Evolutionary conservation across 2,888 invertebrate genomes (phyloP).

Genomic region (Timandra comae): DNA sequence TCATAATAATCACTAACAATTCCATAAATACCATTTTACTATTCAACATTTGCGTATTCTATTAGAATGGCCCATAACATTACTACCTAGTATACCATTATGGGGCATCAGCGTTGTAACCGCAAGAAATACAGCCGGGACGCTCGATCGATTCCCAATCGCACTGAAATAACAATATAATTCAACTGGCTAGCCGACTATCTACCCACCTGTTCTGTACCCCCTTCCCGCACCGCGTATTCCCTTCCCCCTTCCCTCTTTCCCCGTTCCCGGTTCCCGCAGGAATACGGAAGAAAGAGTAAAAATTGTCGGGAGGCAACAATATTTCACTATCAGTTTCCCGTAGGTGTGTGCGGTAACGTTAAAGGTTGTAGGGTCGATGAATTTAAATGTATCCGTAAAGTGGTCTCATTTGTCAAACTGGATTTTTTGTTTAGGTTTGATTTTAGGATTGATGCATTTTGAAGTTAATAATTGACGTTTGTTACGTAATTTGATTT

Average conservation of each 20-base stretch:
- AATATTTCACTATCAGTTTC: constrained; percentile 29
- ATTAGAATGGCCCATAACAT: constrained; percentile 7
- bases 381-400: constrained; percentile 37
- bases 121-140: constrained; percentile 19
- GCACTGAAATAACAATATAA: constrained; percentile 37
- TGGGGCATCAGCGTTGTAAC: constrained; percentile 18
- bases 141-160: constrained; percentile 33
- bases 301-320: constrained; percentile 26
- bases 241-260: background rate
- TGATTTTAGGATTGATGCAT: too few species aligned
- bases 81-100: constrained; percentile 14
- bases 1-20: constrained; percentile 4
- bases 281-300: constrained; percentile 25
- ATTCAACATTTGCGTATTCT: constrained; percentile 9
- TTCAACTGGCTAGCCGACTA: constrained; percentile 34
- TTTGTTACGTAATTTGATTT: background rate
- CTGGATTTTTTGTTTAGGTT: constrained; percentile 11
- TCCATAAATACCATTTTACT: constrained; percentile 8
- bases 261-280: constrained; percentile 7
- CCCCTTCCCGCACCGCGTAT: constrained; percentile 7
- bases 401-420: constrained; percentile 28
- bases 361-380: constrained; percentile 29
- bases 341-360: constrained; percentile 29
- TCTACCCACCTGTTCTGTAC: constrained; percentile 18
- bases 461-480: too few species aligned